Evolutionary conservation across 2,113 vertebrate species (phyloP), one percentile per base, ranked within the genome.

Genomic region (Sphaerodactylus townsendi): DNA sequence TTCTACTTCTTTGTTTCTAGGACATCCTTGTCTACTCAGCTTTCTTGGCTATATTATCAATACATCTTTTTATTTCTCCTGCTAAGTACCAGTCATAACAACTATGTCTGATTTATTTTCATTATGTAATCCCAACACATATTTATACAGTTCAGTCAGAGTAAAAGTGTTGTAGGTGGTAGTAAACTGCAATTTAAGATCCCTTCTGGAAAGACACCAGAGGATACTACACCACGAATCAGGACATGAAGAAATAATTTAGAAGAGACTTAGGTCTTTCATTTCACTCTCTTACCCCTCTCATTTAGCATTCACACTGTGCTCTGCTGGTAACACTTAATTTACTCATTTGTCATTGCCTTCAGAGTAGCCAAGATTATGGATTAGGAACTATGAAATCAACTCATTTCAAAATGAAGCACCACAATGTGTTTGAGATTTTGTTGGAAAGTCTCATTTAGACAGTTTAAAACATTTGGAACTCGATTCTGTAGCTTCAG

Each of bases 371-470:
- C 86, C 56, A 85, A 85, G 79, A 66, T 50, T 69, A 59, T 81
- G 48, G 70, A 56, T 71, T 30, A 17, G 21, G 14, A 85, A 77
- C 72, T 77, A 48, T 87, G 88, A 90, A 84, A 91, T 76, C 74
- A 46, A 83, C 70, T 86, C 70, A 81, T 53, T 78, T 87, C 19
- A 78, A 50, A 89, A 73, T 0, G 41, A 86, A 90, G 83, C 33
- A 64, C 79, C 84, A 37, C 82, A 62, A 84, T 75, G 75, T 0
- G 79, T 30, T 4, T 25, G 70, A 79, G 41, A 30, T 85, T 90
- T 87, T 84, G 64, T 87, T 69, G 68, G 74, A 79, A 78, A 86
- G 37, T 65, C 50, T 81, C 73, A 91, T 88, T 88, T 81, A 37
- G 46, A 53, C 56, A 71, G 37, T 87, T 83, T 68, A 35, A 62